A percentile compares a stretch with the other conserved stretches of the same genome.
phyloP scores from a whole-genome alignment of 1,140 invertebrate species.

The Zaprionus ornatus region DNA sequence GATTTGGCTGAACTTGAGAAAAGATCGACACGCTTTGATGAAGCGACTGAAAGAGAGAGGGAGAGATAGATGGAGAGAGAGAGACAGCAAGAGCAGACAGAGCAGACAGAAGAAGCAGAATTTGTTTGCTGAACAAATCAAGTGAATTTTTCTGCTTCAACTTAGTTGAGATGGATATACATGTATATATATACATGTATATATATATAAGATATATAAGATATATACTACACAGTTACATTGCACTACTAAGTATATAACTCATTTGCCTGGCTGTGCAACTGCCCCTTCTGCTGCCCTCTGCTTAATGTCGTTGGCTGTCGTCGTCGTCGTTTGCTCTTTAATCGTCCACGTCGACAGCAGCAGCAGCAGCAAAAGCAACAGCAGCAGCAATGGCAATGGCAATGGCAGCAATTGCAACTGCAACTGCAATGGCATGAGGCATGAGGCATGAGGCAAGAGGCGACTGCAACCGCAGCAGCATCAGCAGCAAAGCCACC shows the following conservation, averaged over 20 bases:
- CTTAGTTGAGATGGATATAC: too few relatives aligned
- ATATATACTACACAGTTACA: too few relatives aligned
- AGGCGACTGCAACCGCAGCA: slow-evolving; percentile 30
- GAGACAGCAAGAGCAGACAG: not conserved
- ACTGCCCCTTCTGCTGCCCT: not conserved
- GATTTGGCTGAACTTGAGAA: not conserved
- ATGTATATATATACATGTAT: too few relatives aligned
- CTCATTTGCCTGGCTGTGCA: too few relatives aligned
- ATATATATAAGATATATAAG: not conserved
- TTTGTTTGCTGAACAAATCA: not conserved
- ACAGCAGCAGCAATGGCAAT: not conserved
- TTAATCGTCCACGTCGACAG: slow-evolving; percentile 61
- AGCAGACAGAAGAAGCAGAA: not conserved
- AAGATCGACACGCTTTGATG: slow-evolving; percentile 28
- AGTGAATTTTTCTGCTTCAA: too few relatives aligned
- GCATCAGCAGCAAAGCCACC: slow-evolving; percentile 25
- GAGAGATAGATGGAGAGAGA: not conserved
- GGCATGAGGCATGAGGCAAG: not conserved
- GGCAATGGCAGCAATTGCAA: slow-evolving; percentile 8
- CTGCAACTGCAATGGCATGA: slow-evolving; percentile 26
- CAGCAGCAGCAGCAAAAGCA: slow-evolving; percentile 39
- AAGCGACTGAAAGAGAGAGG: not conserved
- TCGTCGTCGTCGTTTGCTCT: slow-evolving; percentile 58
- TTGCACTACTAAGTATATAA: too few relatives aligned
- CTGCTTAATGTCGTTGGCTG: not conserved